A percentile compares a stretch with the other conserved stretches of the same genome.
These are phyloP conservation scores for Limenitis camilla DNA, from an alignment of 2,888 invertebrate species.

Conservation along the genomic window DNA sequence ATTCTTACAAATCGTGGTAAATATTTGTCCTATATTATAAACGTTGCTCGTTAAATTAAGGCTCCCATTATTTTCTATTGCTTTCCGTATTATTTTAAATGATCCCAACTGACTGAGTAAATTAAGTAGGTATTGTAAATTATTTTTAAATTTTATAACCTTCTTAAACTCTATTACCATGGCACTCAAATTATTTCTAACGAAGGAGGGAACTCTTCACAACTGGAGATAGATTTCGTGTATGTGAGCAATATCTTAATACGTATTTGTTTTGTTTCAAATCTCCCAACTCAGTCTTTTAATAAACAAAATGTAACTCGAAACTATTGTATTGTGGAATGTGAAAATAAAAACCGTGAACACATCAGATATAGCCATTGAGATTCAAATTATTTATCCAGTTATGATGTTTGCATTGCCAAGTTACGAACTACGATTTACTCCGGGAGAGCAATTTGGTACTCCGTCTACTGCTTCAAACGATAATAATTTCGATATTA, in stretches of 20 bases:
- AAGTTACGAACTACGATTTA: constrained; percentile 25
- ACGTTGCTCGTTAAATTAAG: constrained; percentile 22
- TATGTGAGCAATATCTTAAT: constrained; percentile 60
- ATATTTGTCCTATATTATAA: constrained; percentile 8
- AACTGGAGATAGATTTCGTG: constrained; percentile 48
- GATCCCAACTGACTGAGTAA: constrained; percentile 11
- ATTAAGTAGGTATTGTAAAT: constrained; percentile 36
- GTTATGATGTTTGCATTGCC: constrained; percentile 12
- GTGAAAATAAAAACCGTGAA: constrained; percentile 35
- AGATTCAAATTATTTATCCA: constrained; percentile 13
- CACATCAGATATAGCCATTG: constrained; percentile 1
- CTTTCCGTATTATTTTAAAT: constrained; percentile 10
- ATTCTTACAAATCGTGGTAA: constrained; percentile 10
- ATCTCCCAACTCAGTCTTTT: constrained; percentile 65
- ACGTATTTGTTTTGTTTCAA: constrained; percentile 43
- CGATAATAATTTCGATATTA: constrained; percentile 47
- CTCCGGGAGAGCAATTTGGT: constrained; percentile 50
- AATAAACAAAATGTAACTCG: constrained; percentile 61
- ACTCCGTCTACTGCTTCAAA: constrained; percentile 12
- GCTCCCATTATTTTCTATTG: constrained; percentile 19
- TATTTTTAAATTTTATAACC: constrained; percentile 64
- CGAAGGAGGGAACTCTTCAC: constrained; percentile 71
- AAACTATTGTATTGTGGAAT: constrained; percentile 53
- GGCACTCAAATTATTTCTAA: constrained; percentile 70
- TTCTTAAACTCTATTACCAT: constrained; percentile 65